Evolutionary conservation across 2,113 vertebrate genomes (phyloP), one percentile per base, ranked within the genome.

Genomic region (Rhabdomys dilectus): DNA sequence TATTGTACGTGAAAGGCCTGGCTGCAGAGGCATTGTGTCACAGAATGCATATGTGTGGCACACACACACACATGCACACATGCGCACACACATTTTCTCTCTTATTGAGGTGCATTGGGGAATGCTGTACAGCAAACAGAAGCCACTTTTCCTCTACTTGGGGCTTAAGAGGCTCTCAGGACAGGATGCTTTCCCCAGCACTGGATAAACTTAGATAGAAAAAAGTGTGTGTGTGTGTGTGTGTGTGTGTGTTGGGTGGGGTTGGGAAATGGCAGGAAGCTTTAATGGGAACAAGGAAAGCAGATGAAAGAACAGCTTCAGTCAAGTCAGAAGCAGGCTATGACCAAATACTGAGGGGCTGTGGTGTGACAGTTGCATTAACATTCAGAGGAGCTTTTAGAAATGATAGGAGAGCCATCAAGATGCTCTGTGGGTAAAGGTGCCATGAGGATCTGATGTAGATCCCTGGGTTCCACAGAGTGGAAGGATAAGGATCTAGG

Each of bases 91-190:
- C 24, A 68, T 31, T 68, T 19, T 15, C 0, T 15, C 17, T 22
- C 31, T 26, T 42, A 24, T 19, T 34, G 73, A 58, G n/a, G 34
- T 48, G 58, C 45, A 11, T 80, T 31, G 34, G 19, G 19, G 70
- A 82, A 22, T 31, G 51, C 53, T 10, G 1, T 1, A 1, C 3
- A 62, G 51, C 16, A 11, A 1, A 26, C 1, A 9, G 76, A n/a
- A 66, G 73, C 17, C 72, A 72, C 53, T 87, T n/a, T 88, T 87
- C 6, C 51, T 82, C 85, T 24, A 31, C 66, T 62, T 48, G 17
- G 19, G 17, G 13, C 3, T 4, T 34, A 73, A 34, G 68, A 48
- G 62, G 45, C n/a, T 84, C 82, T 62, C 8, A 22, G 29, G 58
- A 19, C 34, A 48, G 31, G 16, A 45, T 60, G 42, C 36, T 26